phyloP scores from a whole-genome alignment of 2,888 invertebrate species.

The Trypoxylon attenuatum region DNA sequence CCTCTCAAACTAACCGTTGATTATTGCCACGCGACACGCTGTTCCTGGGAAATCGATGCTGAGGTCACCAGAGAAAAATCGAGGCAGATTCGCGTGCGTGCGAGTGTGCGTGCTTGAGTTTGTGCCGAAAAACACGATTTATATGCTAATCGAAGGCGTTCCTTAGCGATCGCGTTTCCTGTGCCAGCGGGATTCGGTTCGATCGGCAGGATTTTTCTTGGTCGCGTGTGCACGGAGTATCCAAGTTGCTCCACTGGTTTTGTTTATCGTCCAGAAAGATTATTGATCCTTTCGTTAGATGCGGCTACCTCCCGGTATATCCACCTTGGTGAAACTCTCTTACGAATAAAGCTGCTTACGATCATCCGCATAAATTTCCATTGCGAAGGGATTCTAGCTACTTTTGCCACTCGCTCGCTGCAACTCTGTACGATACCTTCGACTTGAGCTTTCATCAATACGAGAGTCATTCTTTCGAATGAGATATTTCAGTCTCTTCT shows the following conservation, averaged over 20 bases:
- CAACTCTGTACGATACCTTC: too few species aligned
- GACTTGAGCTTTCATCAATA: too few species aligned
- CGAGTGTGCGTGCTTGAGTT: neutral
- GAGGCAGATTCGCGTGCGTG: slow-evolving; percentile 43
- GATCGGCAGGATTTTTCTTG: slow-evolving; percentile 44
- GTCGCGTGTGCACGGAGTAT: too few species aligned
- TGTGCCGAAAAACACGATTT: slow-evolving; percentile 52
- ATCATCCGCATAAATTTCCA: too few species aligned
- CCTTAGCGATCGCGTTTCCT: slow-evolving; percentile 48
- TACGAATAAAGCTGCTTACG: too few species aligned
- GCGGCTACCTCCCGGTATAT: too few species aligned
- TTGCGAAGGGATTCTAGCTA: too few species aligned
- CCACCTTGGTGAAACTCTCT: too few species aligned
- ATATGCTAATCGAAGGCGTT: slow-evolving; percentile 59
- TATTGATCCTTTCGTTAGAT: neutral
- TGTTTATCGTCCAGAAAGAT: neutral
- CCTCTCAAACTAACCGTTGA: slow-evolving; percentile 47
- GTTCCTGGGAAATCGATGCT: slow-evolving; percentile 27
- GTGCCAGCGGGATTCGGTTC: slow-evolving; percentile 54
- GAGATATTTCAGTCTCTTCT: too few species aligned
- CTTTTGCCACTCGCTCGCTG: too few species aligned
- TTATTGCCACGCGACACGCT: slow-evolving; percentile 55
- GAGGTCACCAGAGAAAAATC: slow-evolving; percentile 29
- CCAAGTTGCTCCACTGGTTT: too few species aligned
- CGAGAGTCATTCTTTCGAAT: too few species aligned